phyloP scores from a whole-genome alignment of 2,797 vertebrate species.

The Myotis planiceps region DNA sequence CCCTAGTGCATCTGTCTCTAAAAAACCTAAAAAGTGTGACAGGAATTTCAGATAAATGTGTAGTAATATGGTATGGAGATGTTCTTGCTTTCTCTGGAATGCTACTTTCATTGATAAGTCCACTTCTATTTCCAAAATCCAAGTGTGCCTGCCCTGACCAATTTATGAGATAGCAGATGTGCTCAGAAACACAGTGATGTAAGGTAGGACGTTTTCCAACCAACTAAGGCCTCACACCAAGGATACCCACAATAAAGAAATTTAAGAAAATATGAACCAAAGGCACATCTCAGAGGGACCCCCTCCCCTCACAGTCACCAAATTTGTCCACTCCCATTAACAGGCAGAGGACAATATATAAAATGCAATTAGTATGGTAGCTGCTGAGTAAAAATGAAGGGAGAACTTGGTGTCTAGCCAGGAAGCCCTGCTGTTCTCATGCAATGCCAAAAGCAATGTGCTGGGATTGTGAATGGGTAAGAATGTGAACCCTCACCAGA shows the following conservation, averaged over 20 bases:
- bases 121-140: conserved; percentile 15
- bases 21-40: background rate
- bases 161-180: background rate
- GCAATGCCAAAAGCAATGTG: conserved; percentile 59
- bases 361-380: conserved; percentile 21
- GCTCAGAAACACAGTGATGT: background rate
- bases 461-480: conserved; percentile 46
- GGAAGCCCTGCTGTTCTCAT: conserved; percentile 38
- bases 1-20: background rate
- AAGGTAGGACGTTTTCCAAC: background rate
- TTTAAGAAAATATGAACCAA: background rate
- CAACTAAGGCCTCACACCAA: background rate
- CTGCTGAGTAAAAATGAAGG: conserved; percentile 51
- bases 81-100: conserved; percentile 23
- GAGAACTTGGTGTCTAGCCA: conserved; percentile 68
- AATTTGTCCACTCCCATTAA: conserved; percentile 12
- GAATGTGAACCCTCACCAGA: conserved; percentile 71
- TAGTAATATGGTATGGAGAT: background rate
- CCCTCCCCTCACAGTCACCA: background rate
- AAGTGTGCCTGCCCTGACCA: background rate
- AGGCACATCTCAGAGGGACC: background rate
- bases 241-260: background rate
- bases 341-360: conserved; percentile 12
- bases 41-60: conserved; percentile 18
- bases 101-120: background rate